A percentile compares a stretch with the other conserved stretches of the same genome.
Evolutionary conservation across 2,888 invertebrate species (phyloP).

Genomic region (Diadegma fenestrale): DNA sequence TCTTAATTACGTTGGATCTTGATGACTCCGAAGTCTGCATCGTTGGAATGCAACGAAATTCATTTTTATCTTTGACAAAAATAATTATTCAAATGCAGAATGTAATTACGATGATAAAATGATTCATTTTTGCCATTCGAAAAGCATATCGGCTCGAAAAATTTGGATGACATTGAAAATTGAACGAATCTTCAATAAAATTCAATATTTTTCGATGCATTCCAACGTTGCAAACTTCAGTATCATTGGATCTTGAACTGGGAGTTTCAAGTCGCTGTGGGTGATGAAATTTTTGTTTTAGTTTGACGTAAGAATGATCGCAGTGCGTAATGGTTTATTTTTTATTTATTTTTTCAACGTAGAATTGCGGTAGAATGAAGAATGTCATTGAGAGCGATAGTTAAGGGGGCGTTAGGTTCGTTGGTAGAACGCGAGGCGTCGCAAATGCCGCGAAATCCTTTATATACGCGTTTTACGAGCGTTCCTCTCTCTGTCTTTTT

Average conservation of each 20-base stretch:
- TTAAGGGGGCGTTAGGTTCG: slow-evolving; percentile 76
- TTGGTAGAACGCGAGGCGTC: slow-evolving; percentile 74
- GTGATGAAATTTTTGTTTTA: background rate
- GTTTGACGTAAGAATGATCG: background rate
- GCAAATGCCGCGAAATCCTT: slow-evolving; percentile 69
- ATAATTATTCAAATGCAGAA: too few species aligned
- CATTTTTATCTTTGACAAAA: too few species aligned
- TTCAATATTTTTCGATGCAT: too few species aligned
- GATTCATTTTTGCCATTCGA: too few species aligned
- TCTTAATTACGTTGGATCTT: background rate
- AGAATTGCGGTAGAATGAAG: slow-evolving; percentile 70
- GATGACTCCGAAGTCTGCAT: too few species aligned
- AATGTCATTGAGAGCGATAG: slow-evolving; percentile 76
- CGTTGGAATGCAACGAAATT: too few species aligned
- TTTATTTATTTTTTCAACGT: slow-evolving; percentile 24
- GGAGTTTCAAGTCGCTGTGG: background rate
- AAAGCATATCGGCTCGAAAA: too few species aligned
- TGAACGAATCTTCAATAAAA: too few species aligned
- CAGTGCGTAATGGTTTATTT: background rate
- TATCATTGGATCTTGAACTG: background rate
- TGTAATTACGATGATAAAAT: too few species aligned
- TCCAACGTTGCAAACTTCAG: too few species aligned
- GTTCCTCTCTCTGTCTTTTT: slow-evolving; percentile 67
- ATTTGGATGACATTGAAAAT: too few species aligned
- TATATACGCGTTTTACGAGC: slow-evolving; percentile 75